Base-by-base conservation (phyloP, 2,797 vertebrate genomes). In the Chelon labrosus region DNA sequence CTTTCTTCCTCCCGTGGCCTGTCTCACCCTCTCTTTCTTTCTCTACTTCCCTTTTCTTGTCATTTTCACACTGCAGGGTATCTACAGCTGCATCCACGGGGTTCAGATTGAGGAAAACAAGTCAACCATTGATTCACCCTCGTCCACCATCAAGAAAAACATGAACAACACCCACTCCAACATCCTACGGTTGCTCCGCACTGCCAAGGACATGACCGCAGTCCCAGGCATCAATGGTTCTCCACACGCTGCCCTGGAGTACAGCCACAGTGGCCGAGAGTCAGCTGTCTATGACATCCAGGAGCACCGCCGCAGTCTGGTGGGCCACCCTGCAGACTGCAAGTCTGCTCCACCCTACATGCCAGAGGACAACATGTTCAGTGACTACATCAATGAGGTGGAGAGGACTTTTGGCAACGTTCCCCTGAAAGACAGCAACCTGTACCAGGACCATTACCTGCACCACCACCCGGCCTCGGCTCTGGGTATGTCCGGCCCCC, bases 81-180 rank as follows among this genome's bases (percentile, higher is more conserved):
- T 99, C 94, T 99, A 97, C 94, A 99, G 98, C 93, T 99, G 98
- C 92, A 99, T 99, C 91, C 98, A 99, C 0, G 98, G 98, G 0
- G 97, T 99, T 70, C 96, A 98, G 60, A 99, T 99, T 0, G 98
- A 99, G 90, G 98, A 99, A 85, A 97, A 96, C 79, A 98, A 98
- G 75, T 99, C 98, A 0, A 94, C 95, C 74, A 96, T 96, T 92
- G 97, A 98, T 69, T 99, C 98, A 6, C 98, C 98, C 17, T 98
- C 98, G 0, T 96, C 97, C 0, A 98, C 97, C 79, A 99, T 99
- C 95, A 99, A 99, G 93, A 98, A 97, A 5, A 99, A 98, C 89
- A 99, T 99, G 97, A 99, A 98, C 94, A 98, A 99, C 94, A 99
- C 98, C 14, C 98, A 99, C 93, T 99, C 98, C 86, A 99, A 99